These are phyloP conservation scores for Eupithecia tripunctaria DNA, from an alignment of 2,888 invertebrate species.

Conservation along the genomic window DNA sequence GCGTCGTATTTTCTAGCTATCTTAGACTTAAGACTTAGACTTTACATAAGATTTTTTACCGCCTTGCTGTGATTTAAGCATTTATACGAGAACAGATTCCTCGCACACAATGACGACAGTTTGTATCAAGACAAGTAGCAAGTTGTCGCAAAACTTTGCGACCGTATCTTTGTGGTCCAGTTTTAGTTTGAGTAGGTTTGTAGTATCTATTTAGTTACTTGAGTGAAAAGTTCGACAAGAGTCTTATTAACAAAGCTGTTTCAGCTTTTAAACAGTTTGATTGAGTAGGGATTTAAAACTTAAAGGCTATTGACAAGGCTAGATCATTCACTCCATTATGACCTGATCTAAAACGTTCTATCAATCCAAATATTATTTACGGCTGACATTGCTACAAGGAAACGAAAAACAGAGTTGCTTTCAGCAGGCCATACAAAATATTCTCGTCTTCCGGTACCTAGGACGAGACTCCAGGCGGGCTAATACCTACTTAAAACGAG, in stretches of 20 bases:
- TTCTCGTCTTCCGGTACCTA: neutral
- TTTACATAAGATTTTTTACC: too few species aligned
- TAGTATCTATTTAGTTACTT: neutral
- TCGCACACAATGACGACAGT: constrained; percentile 27
- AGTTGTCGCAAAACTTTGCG: constrained; percentile 28
- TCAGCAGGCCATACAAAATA: neutral
- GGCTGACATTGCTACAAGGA: neutral
- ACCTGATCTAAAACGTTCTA: neutral
- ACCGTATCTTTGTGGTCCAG: constrained; percentile 34
- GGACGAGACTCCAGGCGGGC: neutral
- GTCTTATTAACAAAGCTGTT: neutral
- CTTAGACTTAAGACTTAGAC: too few species aligned
- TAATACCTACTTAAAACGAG: neutral
- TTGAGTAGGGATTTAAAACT: neutral
- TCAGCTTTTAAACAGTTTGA: neutral
- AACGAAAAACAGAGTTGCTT: neutral
- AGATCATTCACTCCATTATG: neutral
- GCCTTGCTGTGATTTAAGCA: constrained; percentile 45
- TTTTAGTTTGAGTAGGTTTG: constrained; percentile 17
- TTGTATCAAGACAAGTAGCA: constrained; percentile 22
- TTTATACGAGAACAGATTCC: constrained; percentile 35
- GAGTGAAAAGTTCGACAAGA: constrained; percentile 1
- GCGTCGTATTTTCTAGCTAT: too few species aligned
- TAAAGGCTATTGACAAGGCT: neutral
- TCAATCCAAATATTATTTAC: neutral